Conservation (phyloP, 2,888 invertebrate species). For the Drosophila robusta region DNA sequence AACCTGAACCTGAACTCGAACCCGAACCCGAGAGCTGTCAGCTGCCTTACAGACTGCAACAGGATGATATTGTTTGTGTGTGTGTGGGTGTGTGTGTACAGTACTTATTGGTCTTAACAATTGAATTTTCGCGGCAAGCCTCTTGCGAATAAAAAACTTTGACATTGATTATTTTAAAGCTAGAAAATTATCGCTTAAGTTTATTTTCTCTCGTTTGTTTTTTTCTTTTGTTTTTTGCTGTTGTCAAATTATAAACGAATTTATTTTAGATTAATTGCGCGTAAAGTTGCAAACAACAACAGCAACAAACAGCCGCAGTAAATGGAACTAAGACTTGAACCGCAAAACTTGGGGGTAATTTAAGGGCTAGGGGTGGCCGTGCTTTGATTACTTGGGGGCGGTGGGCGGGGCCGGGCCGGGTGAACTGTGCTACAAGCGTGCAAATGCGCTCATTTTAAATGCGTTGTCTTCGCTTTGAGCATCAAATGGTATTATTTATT, state of each 20-base stretch:
- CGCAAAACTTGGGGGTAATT: slow-evolving; percentile 40
- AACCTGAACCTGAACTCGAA: slow-evolving; percentile 42
- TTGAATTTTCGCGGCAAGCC: slow-evolving; percentile 33
- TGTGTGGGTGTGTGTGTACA: slow-evolving; percentile 5
- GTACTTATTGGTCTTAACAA: slow-evolving; percentile 29
- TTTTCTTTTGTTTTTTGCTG: slow-evolving; percentile 43
- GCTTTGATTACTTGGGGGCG: slow-evolving; percentile 36
- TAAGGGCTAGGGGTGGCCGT: slow-evolving; percentile 3
- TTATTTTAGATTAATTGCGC: slow-evolving; percentile 84
- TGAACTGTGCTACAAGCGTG: slow-evolving; percentile 60
- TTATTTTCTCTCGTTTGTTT: slow-evolving; percentile 14
- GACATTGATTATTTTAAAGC: slow-evolving; percentile 75
- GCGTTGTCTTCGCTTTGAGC: slow-evolving; percentile 74
- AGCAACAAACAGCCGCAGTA: slow-evolving; percentile 30
- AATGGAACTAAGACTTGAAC: slow-evolving; percentile 36
- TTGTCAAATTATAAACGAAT: slow-evolving; percentile 84
- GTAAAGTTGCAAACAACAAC: slow-evolving; percentile 79
- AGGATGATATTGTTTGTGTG: slow-evolving; percentile 18
- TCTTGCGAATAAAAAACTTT: slow-evolving; percentile 36
- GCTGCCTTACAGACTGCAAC: slow-evolving; percentile 29
- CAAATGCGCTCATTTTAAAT: slow-evolving; percentile 76
- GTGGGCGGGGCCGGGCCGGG: background rate
- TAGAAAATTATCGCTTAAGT: slow-evolving; percentile 48
- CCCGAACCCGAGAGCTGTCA: slow-evolving; percentile 34
- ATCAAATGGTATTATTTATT: slow-evolving; percentile 80